Evolutionary conservation across 2,797 vertebrate genomes (phyloP), one percentile per base, ranked within the genome.

Genomic region (Spheniscus humboldti): DNA sequence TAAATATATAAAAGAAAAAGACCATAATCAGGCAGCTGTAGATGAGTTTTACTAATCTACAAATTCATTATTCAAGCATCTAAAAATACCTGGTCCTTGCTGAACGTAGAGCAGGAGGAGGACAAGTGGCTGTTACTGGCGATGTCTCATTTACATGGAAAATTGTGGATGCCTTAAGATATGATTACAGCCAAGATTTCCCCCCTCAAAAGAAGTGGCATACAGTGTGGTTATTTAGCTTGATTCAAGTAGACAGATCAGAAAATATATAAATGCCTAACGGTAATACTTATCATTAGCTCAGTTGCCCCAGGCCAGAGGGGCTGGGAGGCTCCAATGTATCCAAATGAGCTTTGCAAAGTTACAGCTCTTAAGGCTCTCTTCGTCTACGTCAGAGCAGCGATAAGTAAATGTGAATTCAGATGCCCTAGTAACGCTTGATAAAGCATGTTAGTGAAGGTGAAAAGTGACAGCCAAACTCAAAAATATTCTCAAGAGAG

Each of bases 51-150:
- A 64, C 75, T 96, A 91, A 96, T 93, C 68, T 82, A 81, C 82
- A 92, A 76, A 94, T 94, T 92, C 88, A 90, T 97, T 96, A 96
- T 93, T 93, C 78, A 96, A 60, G 85, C 16, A 6, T 91, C 91
- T 96, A 96, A 96, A 97, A 94, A 97, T 96, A 96, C 69, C 43
- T 92, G 76, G 57, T 80, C 64, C 57, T 92, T 93, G 78, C 84
- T 87, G 89, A 80, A 93, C 86, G 92, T 47, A 93, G 84, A 77
- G 68, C 60, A 85, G 86, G 72, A 84, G 81, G 56, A 78, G 74
- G 64, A 92, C 75, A 96, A 94, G 92, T 57, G 83, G 73, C 86
- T 94, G 72, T 68, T 93, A 47, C 37, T 78, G 73, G 57, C 48
- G 78, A 57, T 89, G n/a, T 68, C 52, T 77, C 63, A 66, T 95